phyloP scores from a whole-genome alignment of 2,797 vertebrate species.

The Trachops cirrhosus region DNA sequence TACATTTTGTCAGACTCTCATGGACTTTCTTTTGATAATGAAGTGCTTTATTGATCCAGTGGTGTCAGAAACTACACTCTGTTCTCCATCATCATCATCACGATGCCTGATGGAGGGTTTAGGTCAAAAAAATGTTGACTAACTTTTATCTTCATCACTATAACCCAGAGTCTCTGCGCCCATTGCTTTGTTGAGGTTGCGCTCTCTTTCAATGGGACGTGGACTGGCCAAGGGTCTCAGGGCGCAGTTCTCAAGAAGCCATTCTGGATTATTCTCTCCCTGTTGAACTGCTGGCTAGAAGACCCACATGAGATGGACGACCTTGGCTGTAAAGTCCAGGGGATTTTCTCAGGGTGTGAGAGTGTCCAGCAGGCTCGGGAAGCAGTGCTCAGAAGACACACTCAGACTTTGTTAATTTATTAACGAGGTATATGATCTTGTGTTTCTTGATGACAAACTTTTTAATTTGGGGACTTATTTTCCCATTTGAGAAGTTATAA shows the following conservation, averaged over 20 bases:
- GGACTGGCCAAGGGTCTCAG: not conserved
- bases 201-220: not conserved
- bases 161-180: not conserved
- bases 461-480: slow-evolving; percentile 27
- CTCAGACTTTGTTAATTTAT: slow-evolving; percentile 27
- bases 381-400: not conserved
- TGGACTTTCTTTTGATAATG: not conserved
- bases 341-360: slow-evolving; percentile 74
- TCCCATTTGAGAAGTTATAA: slow-evolving; percentile 18
- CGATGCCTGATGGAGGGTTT: not conserved
- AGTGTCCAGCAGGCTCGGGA: not conserved
- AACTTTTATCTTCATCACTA: not conserved
- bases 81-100: not conserved
- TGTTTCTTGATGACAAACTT: not conserved
- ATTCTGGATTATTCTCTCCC: not conserved
- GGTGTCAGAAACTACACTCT: not conserved
- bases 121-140: not conserved
- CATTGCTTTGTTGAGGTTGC: not conserved
- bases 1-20: not conserved
- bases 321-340: not conserved
- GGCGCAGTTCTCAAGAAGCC: not conserved
- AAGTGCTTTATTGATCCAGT: slow-evolving; percentile 2
- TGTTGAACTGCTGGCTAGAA: not conserved
- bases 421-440: slow-evolving; percentile 15
- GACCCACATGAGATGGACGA: not conserved